phyloP scores from a whole-genome alignment of 2,888 invertebrate species.

The Drosophila incognita region DNA sequence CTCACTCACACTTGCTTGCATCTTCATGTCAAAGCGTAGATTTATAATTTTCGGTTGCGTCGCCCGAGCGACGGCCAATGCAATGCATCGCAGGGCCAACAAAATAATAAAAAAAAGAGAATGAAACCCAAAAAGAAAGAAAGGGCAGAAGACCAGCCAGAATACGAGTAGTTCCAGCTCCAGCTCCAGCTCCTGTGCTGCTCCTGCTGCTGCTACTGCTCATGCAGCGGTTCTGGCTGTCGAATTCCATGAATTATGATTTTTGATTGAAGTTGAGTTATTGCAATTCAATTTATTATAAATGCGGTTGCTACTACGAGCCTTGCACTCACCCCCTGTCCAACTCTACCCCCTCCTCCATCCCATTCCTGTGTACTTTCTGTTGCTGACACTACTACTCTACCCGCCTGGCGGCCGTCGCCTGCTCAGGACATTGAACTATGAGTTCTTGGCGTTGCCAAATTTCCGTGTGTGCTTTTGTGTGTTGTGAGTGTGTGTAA shows the following conservation, averaged over 20 bases:
- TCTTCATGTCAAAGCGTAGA: constrained; percentile 82
- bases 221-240: constrained; percentile 65
- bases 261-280: constrained; percentile 85
- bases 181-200: constrained; percentile 20
- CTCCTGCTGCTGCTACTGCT: constrained; percentile 25
- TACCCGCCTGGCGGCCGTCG: constrained; percentile 29
- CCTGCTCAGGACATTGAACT: constrained; percentile 81
- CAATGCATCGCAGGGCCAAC: constrained; percentile 51
- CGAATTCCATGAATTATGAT: constrained; percentile 84
- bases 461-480: constrained; percentile 61
- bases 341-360: background rate
- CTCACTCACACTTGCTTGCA: constrained; percentile 52
- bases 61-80: constrained; percentile 47
- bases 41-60: constrained; percentile 80
- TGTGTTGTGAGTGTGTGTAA: constrained; percentile 21
- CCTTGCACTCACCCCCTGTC: constrained; percentile 28
- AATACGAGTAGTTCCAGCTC: constrained; percentile 4
- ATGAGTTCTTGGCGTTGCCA: constrained; percentile 74
- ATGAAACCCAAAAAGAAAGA: background rate
- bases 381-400: constrained; percentile 36
- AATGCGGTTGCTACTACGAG: constrained; percentile 73
- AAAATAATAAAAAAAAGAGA: constrained; percentile 34
- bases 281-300: constrained; percentile 83
- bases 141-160: constrained; percentile 7
- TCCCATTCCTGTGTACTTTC: background rate